phyloP scores from a whole-genome alignment of 2,888 invertebrate genomes.

The Agriotes lineatus region DNA sequence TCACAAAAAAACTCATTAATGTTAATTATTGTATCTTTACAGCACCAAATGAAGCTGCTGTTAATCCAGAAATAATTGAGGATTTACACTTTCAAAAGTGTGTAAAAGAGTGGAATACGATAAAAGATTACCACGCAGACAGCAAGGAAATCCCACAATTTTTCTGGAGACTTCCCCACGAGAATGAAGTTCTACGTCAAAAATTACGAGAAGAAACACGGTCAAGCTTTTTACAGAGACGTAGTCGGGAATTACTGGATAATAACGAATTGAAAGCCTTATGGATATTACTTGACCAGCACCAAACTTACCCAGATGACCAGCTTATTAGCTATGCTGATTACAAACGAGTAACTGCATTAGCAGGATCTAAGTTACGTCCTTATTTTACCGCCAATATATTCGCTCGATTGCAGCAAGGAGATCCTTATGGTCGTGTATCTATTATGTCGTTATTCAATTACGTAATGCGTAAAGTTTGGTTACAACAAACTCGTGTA shows the following conservation, averaged over 20 bases:
- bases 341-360: slow-evolving; percentile 82
- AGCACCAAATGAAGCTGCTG: background rate
- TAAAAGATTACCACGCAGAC: slow-evolving; percentile 52
- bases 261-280: slow-evolving; percentile 87
- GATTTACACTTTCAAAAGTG: slow-evolving; percentile 57
- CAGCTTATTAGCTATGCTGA: slow-evolving; percentile 88
- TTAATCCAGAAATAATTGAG: slow-evolving; percentile 60
- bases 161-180: slow-evolving; percentile 81
- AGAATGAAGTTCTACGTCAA: slow-evolving; percentile 81
- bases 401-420: slow-evolving; percentile 89
- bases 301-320: slow-evolving; percentile 84
- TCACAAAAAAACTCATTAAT: no score
- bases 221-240: slow-evolving; percentile 87
- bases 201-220: slow-evolving; percentile 91
- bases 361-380: slow-evolving; percentile 72
- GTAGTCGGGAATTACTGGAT: slow-evolving; percentile 86
- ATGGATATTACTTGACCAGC: slow-evolving; percentile 86
- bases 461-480: slow-evolving; percentile 95
- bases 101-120: slow-evolving; percentile 52
- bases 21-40: background rate
- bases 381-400: slow-evolving; percentile 87
- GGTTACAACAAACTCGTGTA: slow-evolving; percentile 95
- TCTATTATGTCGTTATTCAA: slow-evolving; percentile 93
- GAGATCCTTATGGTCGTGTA: slow-evolving; percentile 88
- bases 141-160: slow-evolving; percentile 80